Evolutionary conservation across 2,888 invertebrate species (phyloP).

Genomic region (Ophion ventricosus): DNA sequence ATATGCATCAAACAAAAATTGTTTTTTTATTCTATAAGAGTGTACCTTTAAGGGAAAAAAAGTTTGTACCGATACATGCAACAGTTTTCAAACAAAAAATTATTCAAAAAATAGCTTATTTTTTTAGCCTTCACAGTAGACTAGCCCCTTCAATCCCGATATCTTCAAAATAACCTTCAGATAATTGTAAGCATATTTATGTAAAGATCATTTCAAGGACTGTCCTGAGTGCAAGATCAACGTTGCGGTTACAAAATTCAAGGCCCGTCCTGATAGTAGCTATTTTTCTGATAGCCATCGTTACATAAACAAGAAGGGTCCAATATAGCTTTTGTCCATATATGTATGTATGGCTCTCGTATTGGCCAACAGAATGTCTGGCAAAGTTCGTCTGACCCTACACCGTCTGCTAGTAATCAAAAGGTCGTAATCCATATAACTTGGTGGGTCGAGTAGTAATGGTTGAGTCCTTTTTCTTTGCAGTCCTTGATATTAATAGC

Average conservation of each 20-base stretch:
- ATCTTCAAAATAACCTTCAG: background rate
- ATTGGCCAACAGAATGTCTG: constrained; percentile 13
- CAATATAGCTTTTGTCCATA: background rate
- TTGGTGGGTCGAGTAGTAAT: background rate
- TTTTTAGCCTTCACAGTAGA: no score
- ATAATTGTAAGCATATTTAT: background rate
- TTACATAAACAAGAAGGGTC: background rate
- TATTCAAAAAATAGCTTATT: no score
- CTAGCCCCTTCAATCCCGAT: background rate
- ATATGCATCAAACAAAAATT: no score
- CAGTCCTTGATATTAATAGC: constrained; percentile 55
- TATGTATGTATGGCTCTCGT: background rate
- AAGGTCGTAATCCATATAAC: constrained; percentile 14
- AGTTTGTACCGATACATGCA: no score
- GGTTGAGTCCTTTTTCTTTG: background rate
- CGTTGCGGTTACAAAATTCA: no score
- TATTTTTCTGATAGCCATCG: no score
- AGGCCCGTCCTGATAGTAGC: no score
- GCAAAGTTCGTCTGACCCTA: constrained; percentile 40
- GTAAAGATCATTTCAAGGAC: background rate
- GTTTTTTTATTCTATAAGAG: no score
- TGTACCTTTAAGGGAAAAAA: no score
- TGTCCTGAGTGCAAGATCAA: background rate
- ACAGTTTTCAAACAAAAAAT: no score
- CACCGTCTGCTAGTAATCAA: background rate